Conservation (phyloP, 1,140 invertebrate species). For the Pseudomyrmex dendroicus region DNA sequence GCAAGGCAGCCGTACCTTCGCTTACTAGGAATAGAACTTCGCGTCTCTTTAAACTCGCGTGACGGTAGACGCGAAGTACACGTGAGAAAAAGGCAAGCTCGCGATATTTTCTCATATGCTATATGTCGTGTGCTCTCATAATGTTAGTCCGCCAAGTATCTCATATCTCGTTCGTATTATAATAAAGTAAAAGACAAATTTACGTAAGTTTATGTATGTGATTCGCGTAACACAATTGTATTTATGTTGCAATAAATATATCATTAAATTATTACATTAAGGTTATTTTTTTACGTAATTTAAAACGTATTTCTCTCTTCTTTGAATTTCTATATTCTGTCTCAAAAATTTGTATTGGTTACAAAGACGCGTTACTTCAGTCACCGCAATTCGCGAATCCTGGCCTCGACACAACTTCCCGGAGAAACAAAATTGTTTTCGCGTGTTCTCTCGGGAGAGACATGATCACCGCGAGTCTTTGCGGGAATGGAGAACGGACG, state of each 20-base stretch:
- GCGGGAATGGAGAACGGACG: constrained; percentile 31
- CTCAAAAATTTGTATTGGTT: background rate
- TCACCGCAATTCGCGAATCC: background rate
- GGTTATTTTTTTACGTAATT: background rate
- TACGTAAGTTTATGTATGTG: background rate
- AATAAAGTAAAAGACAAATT: constrained; percentile 12
- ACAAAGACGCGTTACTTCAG: background rate
- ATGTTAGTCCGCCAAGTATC: constrained; percentile 1
- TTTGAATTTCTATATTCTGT: no score
- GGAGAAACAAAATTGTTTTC: constrained; percentile 27
- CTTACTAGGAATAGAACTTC: constrained; percentile 70
- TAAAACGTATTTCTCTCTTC: background rate
- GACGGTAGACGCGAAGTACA: constrained; percentile 61
- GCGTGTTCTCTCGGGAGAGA: constrained; percentile 5
- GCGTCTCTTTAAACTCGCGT: constrained; percentile 67
- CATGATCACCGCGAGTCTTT: constrained; percentile 4
- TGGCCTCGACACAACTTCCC: background rate
- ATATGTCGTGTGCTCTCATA: constrained; percentile 43
- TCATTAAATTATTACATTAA: background rate
- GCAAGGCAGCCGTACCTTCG: constrained; percentile 36
- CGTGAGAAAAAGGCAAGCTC: constrained; percentile 70
- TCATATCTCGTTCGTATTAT: background rate
- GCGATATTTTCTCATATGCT: constrained; percentile 63
- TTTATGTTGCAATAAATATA: background rate
- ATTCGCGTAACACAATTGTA: background rate